Percentiles rank a stretch among this genome's conserved stretches.
phyloP scores from a whole-genome alignment of 2,797 vertebrate species.

The Champsocephalus esox region DNA sequence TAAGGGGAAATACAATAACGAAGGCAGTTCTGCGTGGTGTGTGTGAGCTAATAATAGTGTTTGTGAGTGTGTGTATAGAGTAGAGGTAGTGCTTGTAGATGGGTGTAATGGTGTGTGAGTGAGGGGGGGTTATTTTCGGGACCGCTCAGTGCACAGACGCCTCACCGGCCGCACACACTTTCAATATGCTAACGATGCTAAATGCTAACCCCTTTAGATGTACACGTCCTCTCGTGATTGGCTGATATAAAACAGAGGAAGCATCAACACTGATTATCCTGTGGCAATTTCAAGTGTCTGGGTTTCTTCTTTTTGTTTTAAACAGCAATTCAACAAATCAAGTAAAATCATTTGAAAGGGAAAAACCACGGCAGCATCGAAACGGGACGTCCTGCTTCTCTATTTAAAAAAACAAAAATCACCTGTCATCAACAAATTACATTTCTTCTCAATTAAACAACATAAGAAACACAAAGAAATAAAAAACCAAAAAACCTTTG shows the following conservation, averaged over 20 bases:
- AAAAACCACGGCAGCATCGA: constrained; percentile 77
- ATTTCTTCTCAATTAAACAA: constrained; percentile 63
- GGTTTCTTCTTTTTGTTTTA: constrained; percentile 25
- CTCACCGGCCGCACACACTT: constrained; percentile 32
- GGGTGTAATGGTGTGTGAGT: constrained; percentile 41
- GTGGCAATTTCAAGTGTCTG: constrained; percentile 78
- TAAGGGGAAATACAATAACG: constrained; percentile 1
- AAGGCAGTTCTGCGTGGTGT: constrained; percentile 50
- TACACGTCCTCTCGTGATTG: neutral
- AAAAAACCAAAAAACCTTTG: constrained; percentile 65
- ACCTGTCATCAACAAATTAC: constrained; percentile 60
- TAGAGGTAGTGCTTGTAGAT: constrained; percentile 79
- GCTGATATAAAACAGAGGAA: neutral
- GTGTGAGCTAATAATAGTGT: constrained; percentile 32
- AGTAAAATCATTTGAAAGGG: constrained; percentile 66
- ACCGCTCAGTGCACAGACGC: constrained; percentile 69
- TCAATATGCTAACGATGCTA: too few species aligned
- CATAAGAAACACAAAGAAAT: constrained; percentile 63
- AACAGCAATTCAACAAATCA: constrained; percentile 68
- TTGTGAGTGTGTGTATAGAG: constrained; percentile 44
- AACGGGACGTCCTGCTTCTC: constrained; percentile 72
- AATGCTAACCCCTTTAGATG: too few species aligned
- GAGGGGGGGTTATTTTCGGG: constrained; percentile 40
- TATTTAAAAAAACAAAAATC: constrained; percentile 37
- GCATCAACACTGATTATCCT: constrained; percentile 79